Evolutionary conservation across 1,140 invertebrate species (phyloP).

Genomic region (Drosophila kikkawai): DNA sequence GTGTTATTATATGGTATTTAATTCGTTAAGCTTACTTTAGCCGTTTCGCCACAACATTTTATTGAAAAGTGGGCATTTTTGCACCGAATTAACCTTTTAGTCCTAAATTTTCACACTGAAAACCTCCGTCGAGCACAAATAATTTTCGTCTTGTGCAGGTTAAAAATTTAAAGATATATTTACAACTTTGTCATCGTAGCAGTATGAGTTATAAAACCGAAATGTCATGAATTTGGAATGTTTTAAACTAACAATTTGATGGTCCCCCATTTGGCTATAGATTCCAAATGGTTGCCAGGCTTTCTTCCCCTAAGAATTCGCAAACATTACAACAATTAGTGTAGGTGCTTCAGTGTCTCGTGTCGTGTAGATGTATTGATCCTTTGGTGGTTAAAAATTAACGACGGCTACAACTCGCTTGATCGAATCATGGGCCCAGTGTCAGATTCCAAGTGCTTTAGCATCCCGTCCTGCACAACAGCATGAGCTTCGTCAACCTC

Average conservation of each 20-base stretch:
- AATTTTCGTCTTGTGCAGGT: no score
- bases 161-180: background rate
- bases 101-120: no score
- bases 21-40: no score
- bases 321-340: constrained; percentile 28
- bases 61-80: no score
- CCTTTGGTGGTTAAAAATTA: background rate
- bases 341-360: background rate
- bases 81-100: no score
- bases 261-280: background rate
- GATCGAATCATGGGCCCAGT: background rate
- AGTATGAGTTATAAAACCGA: background rate
- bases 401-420: background rate
- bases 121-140: no score
- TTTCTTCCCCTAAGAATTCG: constrained; percentile 23
- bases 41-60: no score
- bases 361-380: background rate
- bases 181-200: background rate
- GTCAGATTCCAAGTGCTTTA: background rate
- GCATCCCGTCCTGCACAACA: background rate
- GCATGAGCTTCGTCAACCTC: background rate
- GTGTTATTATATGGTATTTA: no score
- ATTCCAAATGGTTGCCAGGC: background rate
- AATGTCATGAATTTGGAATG: background rate
- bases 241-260: constrained; percentile 20